Evolutionary conservation across 92 coral and sea anemone genomes (phyloP), one percentile per base, ranked within the genome.

Genomic region (Blastomussa wellsi): DNA sequence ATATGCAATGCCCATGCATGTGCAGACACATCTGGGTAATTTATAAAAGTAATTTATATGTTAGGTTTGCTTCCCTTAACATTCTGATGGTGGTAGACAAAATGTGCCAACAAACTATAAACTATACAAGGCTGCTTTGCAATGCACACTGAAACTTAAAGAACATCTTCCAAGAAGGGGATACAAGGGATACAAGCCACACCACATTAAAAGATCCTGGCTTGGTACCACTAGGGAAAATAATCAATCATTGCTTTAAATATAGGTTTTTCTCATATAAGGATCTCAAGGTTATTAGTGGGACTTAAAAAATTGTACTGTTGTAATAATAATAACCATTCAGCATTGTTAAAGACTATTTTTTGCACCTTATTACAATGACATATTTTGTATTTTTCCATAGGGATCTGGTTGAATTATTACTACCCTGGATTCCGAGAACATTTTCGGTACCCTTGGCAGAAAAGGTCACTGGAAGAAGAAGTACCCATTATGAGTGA

Each of bases 341-440:
- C 52, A 48, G 52, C 14, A 48, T 48, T 48, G 7, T n/a, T 35
- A n/a, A 35, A 33, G 72, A 67, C 42, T 24, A 67, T 67, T 1
- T 1, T 8, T 49, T 4, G 75, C 47, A 29, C 39, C 39, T 16
- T 70, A 10, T 28, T 69, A 28, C 41, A 51, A 26, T 49, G 26
- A 5, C 32, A 28, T 76, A n/a, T 4, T 35, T 76, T 44, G 8
- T 53, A 49, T 78, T 38, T 62, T 69, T 42, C 17, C 86, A 49
- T 79, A 91, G 91, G 91, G 78, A 74, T 72, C 75, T 88, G 91
- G 89, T 83, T 84, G 73, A 62, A 84, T 81, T 83, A 88, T 74
- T 91, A 91, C 82, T 91, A 91, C 86, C 91, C 91, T 57, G 93
- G 93, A 39, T 87, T 91, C 74, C 86, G 89, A 80, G 81, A 88